Base-by-base conservation (phyloP, 2,113 vertebrate species). In the Vidua macroura region DNA sequence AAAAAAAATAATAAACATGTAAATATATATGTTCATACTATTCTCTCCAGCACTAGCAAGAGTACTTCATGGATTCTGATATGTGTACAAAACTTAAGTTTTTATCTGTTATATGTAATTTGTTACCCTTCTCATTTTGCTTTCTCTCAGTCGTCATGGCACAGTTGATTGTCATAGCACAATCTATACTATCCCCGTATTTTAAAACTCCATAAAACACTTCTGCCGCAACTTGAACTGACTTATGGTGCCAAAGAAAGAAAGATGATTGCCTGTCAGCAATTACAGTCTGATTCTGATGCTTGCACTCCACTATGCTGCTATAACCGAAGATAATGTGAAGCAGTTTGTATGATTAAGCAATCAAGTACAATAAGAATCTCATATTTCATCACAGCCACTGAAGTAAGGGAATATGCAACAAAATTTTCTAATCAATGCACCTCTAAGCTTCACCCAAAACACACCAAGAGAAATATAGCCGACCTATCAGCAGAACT, bases 1-100 rank as follows among this genome's bases (percentile, higher is more conserved):
- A 58, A 37, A 90, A 23, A 69, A 73, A 58, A 37, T 17, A 43
- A 52, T 33, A 33, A 49, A 12, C 8, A 27, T 21, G 7, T 33
- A 62, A 44, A 58, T 69, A 64, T 20, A 53, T 9, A 9, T 9
- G 8, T 51, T 64, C 21, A 30, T 37, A 5, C 6, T 69, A 11
- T 58, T 82, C 12, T 85, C 6, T 82, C 18, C 41, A 76, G 12
- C 18, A 27, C 46, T 17, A 64, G 13, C 13, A 2, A 48, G 10
- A 56, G 10, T 33, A 3, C 2, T 69, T 72, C 28, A 51, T 13
- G 43, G 25, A 11, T 67, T 51, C 5, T 0, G 0, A 7, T 41
- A 49, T 6, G 4, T 15, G 6, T 20, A 53, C 3, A 67, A 72
- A 85, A 30, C 3, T 4, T 17, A 56, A 33, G 4, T 55, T 56